Evolutionary conservation across 2,113 vertebrate species (phyloP).

Genomic region (Macroglossus sobrinus): DNA sequence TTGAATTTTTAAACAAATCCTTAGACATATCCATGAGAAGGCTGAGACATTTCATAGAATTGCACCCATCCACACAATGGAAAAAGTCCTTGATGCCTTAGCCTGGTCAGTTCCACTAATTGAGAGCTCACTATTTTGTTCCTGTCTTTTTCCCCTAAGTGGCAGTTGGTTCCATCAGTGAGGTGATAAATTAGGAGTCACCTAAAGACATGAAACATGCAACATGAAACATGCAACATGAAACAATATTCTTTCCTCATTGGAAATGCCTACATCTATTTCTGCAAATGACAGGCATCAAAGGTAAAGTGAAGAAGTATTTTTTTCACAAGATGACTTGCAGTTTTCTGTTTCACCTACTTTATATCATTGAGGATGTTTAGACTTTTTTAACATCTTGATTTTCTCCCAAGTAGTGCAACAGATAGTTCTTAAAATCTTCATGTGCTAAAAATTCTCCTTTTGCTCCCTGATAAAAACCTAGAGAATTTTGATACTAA

Average conservation of each 20-base stretch:
- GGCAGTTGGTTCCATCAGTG: background rate
- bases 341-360: background rate
- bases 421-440: background rate
- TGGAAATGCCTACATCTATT: slow-evolving; percentile 10
- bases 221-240: background rate
- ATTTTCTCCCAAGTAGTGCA: background rate
- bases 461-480: background rate
- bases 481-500: background rate
- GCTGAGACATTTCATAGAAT: background rate
- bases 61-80: background rate
- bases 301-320: background rate
- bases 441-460: background rate
- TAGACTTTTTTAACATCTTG: background rate
- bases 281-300: background rate
- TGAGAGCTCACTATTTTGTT: background rate
- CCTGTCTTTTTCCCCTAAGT: background rate
- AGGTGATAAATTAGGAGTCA: background rate
- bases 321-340: background rate
- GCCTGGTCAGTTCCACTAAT: background rate
- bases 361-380: background rate
- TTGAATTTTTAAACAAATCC: slow-evolving; percentile 42
- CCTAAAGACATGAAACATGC: background rate
- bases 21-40: background rate
- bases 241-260: background rate
- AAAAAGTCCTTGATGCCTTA: background rate